Evolutionary conservation across 2,113 vertebrate genomes (phyloP).

Genomic region (Halcyon malimbica): DNA sequence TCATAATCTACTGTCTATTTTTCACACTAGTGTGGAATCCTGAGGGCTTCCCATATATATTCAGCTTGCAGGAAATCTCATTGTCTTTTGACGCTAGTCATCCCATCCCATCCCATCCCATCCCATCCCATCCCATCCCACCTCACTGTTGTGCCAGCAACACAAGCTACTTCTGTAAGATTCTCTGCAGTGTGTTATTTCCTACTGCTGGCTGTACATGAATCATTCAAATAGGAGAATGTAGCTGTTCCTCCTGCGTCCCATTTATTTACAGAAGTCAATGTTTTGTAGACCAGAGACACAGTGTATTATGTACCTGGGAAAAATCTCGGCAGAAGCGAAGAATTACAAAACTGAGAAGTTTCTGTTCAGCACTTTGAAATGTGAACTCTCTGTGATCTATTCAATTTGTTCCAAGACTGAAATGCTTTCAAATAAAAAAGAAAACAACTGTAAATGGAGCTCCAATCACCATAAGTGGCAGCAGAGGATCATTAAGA

Average conservation of each 20-base stretch:
- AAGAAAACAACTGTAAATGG: background rate
- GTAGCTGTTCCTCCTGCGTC: background rate
- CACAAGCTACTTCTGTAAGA: background rate
- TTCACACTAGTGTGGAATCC: background rate
- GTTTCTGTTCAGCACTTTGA: constrained; percentile 31
- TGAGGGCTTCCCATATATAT: background rate
- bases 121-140: background rate
- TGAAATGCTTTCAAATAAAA: constrained; percentile 38
- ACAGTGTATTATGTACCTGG: background rate
- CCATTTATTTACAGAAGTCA: constrained; percentile 26
- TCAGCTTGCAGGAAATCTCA: constrained; percentile 42
- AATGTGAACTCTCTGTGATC: constrained; percentile 26
- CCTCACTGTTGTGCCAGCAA: background rate
- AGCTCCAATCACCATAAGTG: constrained; percentile 39
- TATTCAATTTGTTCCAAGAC: constrained; percentile 35
- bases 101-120: no score
- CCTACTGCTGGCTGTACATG: background rate
- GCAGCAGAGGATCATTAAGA: constrained; percentile 57
- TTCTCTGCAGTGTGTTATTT: background rate
- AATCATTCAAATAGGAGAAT: constrained; percentile 23
- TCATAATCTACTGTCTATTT: constrained; percentile 19
- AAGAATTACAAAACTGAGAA: background rate
- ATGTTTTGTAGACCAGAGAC: background rate
- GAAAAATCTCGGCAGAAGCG: background rate
- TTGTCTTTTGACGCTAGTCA: background rate